phyloP scores from a whole-genome alignment of 2,888 invertebrate genomes.

The Ernsta delagoae region DNA sequence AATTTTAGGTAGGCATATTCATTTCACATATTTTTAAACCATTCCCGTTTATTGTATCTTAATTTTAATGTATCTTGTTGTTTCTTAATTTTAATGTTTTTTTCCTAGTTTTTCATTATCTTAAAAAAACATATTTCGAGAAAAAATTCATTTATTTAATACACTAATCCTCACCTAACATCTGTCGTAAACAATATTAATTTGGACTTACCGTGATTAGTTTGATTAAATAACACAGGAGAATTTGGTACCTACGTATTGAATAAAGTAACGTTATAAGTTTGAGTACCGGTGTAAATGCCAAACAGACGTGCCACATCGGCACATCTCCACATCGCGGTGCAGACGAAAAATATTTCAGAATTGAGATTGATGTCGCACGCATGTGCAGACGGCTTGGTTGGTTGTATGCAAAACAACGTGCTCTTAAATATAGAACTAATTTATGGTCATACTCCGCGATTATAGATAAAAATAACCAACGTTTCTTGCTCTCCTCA shows the following conservation, averaged over 20 bases:
- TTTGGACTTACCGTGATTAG: too few relatives aligned
- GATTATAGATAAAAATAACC: conserved; percentile 82
- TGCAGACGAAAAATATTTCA: conserved; percentile 82
- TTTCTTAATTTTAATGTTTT: too few relatives aligned
- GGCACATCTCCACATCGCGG: conserved; percentile 47
- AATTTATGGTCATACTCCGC: conserved; percentile 83
- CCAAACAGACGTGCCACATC: conserved; percentile 38
- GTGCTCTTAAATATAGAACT: conserved; percentile 80
- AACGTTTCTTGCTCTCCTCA: conserved; percentile 67
- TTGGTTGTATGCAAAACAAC: conserved; percentile 82
- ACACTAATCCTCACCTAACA: too few relatives aligned
- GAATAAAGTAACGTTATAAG: neutral
- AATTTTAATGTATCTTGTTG: too few relatives aligned
- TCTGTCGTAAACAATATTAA: too few relatives aligned
- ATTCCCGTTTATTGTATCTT: too few relatives aligned
- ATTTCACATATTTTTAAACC: too few relatives aligned
- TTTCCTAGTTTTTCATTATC: too few relatives aligned
- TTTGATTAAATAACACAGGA: neutral
- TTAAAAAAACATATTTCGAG: too few relatives aligned
- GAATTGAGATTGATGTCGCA: conserved; percentile 84
- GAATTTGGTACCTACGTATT: neutral
- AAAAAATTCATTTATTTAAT: too few relatives aligned
- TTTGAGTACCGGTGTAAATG: conserved; percentile 31
- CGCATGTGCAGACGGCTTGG: conserved; percentile 84
- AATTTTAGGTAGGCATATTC: too few relatives aligned